Evolutionary conservation across 2,113 vertebrate species (phyloP), one percentile per base, ranked within the genome.

Genomic region (Oryzias woworae): DNA sequence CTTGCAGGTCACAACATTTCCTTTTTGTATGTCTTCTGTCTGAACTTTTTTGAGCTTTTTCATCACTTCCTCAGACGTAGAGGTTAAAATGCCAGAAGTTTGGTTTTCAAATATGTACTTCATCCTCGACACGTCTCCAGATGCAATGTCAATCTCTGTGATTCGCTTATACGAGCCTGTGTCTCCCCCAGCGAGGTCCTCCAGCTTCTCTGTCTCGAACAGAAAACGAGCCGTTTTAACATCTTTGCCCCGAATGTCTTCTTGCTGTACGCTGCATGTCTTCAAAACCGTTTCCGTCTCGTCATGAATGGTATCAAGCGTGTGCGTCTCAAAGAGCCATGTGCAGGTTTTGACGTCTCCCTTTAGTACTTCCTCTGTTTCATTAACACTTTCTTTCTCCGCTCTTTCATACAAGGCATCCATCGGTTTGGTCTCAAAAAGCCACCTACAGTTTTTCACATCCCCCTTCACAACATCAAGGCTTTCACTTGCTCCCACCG

Each of bases 371-470:
- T 94, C 92, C 45, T 90, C 87, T 59, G 46, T 87, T 69, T 79
- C 81, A n/a, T 65, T 84, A 63, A 82, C 86, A 71, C 66, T 83
- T 51, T 83, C 82, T 47, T 83, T 22, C 31, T 90, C 88, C 23
- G 71, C 88, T 84, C 89, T 95, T 67, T 97, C 94, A 82, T 94
- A 95, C n/a, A 96, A 80, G 45, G 85, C 74, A 46, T 96, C 94
- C 92, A 96, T 94, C 24, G 94, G 94, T 75, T 95, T 94, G 6
- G 94, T 97, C 88, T 97, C 95, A 92, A 97, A 97, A 14, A 97
- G 77, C 95, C 95, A 96, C 78, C 92, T 94, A 69, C 93, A 96
- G 16, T 90, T 94, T 85, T 94, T 94, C 14, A 97, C 95, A 78
- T 96, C 93, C 13, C 95, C 95, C 82, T 93, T 95, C 60, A 95